Conservation (phyloP, 2,797 vertebrate genomes). For the Lepidocolaptes lacrymiger region DNA sequence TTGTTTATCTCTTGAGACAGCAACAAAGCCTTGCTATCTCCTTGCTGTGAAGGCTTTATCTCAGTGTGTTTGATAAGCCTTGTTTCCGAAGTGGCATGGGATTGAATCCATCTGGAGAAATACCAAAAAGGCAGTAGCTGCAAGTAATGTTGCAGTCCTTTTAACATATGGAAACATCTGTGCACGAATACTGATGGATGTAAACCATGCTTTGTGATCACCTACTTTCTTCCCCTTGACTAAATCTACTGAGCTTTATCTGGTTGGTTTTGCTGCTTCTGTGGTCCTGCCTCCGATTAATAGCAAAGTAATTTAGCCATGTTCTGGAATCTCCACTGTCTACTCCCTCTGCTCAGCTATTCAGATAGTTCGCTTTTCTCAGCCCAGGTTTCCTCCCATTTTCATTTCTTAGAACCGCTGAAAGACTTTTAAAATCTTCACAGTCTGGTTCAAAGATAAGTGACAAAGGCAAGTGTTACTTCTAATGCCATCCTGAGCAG, state of each 20-base stretch:
- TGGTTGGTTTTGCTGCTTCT: neutral
- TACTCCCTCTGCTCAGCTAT: neutral
- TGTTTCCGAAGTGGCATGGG: neutral
- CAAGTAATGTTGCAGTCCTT: neutral
- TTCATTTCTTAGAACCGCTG: neutral
- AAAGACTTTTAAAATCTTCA: neutral
- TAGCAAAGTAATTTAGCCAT: neutral
- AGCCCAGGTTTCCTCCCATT: neutral
- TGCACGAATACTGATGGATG: neutral
- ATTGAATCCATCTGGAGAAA: neutral
- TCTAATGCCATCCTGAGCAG: neutral
- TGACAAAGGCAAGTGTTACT: neutral
- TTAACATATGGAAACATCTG: neutral
- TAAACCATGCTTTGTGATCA: neutral
- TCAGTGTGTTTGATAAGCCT: neutral
- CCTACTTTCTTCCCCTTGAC: neutral
- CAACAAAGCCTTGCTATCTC: neutral
- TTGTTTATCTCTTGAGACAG: neutral
- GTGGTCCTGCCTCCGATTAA: neutral
- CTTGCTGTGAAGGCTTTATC: neutral
- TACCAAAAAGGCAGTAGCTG: neutral
- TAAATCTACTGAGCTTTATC: neutral
- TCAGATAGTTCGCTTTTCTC: neutral
- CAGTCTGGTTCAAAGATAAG: neutral
- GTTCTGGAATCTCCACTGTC: rapidly evolving